Evolutionary conservation across 1,140 invertebrate species (phyloP), one percentile per base, ranked within the genome.

Genomic region (Calosoma granatense): DNA sequence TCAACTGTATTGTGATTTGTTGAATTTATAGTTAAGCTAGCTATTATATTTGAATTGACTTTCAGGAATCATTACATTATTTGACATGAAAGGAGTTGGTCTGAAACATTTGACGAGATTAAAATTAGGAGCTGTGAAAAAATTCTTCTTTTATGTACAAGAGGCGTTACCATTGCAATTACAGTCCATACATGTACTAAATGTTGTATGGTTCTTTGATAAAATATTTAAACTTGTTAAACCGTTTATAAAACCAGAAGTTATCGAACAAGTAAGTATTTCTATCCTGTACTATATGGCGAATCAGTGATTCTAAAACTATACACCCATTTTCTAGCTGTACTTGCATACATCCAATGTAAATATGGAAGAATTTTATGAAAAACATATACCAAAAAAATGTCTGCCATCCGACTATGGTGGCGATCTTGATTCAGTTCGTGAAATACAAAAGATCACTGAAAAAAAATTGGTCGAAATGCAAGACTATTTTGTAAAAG

Each of bases 201-300:
- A 86, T 67, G 76, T 77, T 0, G 76, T 78, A 14, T 80, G 80
- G 51, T 77, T 85, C 20, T 72, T 84, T 30, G 80, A 85, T 63
- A 84, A 81, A 67, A 61, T 83, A 36, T 61, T 86, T 53, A 61
- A 76, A 17, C 67, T 86, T 12, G 68, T 84, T 19, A 80, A 72
- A 58, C 81, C 82, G 0, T 83, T 85, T 61, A 80, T 85, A 74
- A 82, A 82, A 51, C 76, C 72, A 53, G 81, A 84, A 64, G 69
- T 85, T 47, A 75, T 78, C 54, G 74, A 83, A 52, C 72, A 82
- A 71, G 84, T 84, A 69, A 73, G 73, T 65, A n/a, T n/a, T n/a
- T n/a, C n/a, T n/a, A n/a, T n/a, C n/a, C n/a, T n/a, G n/a, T 53
- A 20, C 3, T 43, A 51, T n/a, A 57, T 52, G 26, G 11, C 47